Percentiles rank a stretch among this genome's conserved stretches.
These are phyloP conservation scores for Conus betulinus DNA, from an alignment of 1,140 invertebrate genomes.

Conservation along the genomic window DNA sequence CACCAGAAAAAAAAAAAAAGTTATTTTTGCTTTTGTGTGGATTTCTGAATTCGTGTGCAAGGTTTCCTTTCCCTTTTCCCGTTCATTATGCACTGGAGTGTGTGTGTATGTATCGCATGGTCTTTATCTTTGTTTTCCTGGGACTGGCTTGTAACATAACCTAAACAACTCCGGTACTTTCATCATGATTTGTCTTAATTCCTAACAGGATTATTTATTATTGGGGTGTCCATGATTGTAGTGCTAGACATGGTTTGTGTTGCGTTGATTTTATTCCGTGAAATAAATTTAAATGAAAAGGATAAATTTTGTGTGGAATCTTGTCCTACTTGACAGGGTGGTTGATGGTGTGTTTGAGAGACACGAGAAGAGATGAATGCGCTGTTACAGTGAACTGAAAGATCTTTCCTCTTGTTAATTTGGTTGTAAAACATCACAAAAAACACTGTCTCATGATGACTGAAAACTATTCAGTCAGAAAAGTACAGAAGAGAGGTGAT, in stretches of 20 bases:
- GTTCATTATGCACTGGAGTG: background rate
- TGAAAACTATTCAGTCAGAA: too few relatives aligned
- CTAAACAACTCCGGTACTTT: background rate
- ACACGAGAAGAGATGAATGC: too few relatives aligned
- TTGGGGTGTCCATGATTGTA: background rate
- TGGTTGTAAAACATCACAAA: too few relatives aligned
- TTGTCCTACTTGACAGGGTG: too few relatives aligned
- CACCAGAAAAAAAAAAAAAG: too few relatives aligned
- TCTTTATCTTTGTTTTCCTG: background rate
- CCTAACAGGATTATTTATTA: background rate
- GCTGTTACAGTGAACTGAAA: too few relatives aligned
- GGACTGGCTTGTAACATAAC: background rate
- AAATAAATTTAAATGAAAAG: conserved; percentile 8
- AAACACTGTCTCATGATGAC: too few relatives aligned
- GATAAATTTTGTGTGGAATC: background rate
- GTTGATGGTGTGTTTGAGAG: too few relatives aligned
- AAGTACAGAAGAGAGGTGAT: too few relatives aligned
- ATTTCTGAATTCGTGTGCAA: background rate
- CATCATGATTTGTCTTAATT: background rate
- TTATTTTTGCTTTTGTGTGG: background rate
- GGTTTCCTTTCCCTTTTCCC: background rate
- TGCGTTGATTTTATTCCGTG: background rate
- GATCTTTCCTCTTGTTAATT: too few relatives aligned
- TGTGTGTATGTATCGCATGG: background rate
- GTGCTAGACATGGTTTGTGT: background rate